Evolutionary conservation across 92 coral and sea anemone species (phyloP).

Genomic region (Zoanthus gigantus): DNA sequence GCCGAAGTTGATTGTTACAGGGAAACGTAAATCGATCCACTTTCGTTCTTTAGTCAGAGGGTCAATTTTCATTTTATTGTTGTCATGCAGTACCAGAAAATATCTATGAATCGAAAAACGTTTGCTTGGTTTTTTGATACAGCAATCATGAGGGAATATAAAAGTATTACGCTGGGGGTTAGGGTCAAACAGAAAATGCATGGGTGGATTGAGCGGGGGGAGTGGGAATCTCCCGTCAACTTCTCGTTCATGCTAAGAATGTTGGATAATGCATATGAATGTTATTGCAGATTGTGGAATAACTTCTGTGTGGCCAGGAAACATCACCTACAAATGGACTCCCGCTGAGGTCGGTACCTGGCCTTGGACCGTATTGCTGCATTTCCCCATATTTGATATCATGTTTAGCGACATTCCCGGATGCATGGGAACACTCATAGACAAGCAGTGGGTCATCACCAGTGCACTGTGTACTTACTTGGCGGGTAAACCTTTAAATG

Average conservation of each 20-base stretch:
- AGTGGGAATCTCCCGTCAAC: no score
- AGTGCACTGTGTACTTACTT: constrained; percentile 79
- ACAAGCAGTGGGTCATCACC: constrained; percentile 88
- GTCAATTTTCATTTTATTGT: no score
- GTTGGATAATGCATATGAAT: not conserved
- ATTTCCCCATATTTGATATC: constrained; percentile 66
- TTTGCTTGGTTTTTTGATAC: no score
- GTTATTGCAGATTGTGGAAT: constrained; percentile 84
- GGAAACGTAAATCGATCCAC: no score
- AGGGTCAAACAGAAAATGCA: no score
- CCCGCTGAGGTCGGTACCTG: constrained; percentile 70
- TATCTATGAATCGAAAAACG: no score
- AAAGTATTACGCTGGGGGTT: no score
- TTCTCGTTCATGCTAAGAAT: not conserved
- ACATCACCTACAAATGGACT: constrained; percentile 74
- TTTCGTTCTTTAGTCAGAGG: no score
- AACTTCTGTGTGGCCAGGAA: constrained; percentile 60
- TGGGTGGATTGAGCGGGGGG: no score
- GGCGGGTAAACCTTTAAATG: constrained; percentile 47
- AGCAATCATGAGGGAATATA: no score
- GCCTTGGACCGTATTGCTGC: constrained; percentile 94
- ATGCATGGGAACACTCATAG: constrained; percentile 90
- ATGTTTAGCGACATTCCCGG: constrained; percentile 65
- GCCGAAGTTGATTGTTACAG: no score
- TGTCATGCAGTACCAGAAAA: no score